Conservation (phyloP, 2,113 vertebrate species). For the Xyrauchen texanus region DNA sequence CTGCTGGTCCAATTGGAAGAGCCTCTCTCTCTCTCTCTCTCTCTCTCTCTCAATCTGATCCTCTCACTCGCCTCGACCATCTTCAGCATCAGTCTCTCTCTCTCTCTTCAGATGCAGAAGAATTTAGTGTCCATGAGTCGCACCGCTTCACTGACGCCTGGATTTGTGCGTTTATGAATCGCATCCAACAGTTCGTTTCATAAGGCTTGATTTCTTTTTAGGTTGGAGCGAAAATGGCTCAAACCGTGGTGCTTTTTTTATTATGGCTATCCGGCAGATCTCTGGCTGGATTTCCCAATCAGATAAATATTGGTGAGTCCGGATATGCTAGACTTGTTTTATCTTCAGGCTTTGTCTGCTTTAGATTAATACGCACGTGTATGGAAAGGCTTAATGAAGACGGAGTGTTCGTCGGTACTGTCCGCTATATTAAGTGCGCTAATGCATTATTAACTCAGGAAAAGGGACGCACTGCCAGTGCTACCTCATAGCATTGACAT, state of each 20-base stretch:
- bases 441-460: not conserved
- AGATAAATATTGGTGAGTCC: conserved; percentile 96
- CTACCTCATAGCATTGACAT: not conserved
- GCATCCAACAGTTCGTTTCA: conserved; percentile 75
- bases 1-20: conserved; percentile 83
- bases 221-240: conserved; percentile 87
- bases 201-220: conserved; percentile 77
- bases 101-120: conserved; percentile 67
- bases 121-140: conserved; percentile 64
- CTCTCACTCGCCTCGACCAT: conserved; percentile 72
- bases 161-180: conserved; percentile 79
- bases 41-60: conserved; percentile 55
- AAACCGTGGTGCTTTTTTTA: conserved; percentile 81
- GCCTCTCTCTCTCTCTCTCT: no score
- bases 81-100: conserved; percentile 57
- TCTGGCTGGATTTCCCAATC: conserved; percentile 90
- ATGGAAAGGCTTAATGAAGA: not conserved
- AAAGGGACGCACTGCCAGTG: not conserved
- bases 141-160: conserved; percentile 69
- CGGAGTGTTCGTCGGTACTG: not conserved
- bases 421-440: not conserved
- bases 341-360: not conserved
- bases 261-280: conserved; percentile 85
- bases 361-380: not conserved
- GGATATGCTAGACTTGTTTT: conserved; percentile 21